Conservation (phyloP, 2,113 vertebrate species). For the Sapayoa aenigma region DNA sequence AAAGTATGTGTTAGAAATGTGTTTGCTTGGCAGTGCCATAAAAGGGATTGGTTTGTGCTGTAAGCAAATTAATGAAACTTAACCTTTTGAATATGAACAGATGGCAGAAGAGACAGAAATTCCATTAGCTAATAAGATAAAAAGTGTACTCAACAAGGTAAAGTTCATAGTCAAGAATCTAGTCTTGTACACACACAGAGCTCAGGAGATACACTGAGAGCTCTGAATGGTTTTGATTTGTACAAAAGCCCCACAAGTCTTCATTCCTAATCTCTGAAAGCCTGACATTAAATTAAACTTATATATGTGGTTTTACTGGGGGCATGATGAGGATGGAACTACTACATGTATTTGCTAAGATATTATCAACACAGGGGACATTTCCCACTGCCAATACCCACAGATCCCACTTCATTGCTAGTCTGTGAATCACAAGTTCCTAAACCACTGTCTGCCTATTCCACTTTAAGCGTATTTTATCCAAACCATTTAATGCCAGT, state of each 20-base stretch:
- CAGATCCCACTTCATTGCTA: neutral
- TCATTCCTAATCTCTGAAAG: constrained; percentile 18
- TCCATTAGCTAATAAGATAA: constrained; percentile 21
- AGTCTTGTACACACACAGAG: neutral
- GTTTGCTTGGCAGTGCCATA: neutral
- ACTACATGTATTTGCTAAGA: neutral
- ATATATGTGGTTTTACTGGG: neutral
- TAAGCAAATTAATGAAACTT: constrained; percentile 31
- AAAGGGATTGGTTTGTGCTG: neutral
- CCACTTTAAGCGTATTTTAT: neutral
- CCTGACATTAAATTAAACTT: constrained; percentile 4
- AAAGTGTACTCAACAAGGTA: neutral
- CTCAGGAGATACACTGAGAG: neutral
- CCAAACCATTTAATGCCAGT: neutral
- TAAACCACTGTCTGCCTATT: neutral
- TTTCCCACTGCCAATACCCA: neutral
- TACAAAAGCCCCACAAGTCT: neutral
- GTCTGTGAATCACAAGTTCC: neutral
- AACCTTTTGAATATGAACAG: neutral
- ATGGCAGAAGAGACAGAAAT: neutral
- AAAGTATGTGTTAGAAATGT: neutral
- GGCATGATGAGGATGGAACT: neutral
- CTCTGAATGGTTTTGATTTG: neutral
- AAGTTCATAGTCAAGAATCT: neutral
- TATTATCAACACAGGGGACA: neutral